Evolutionary conservation across 2,797 vertebrate species (phyloP).

Genomic region (Pangasius sanitwongsei): DNA sequence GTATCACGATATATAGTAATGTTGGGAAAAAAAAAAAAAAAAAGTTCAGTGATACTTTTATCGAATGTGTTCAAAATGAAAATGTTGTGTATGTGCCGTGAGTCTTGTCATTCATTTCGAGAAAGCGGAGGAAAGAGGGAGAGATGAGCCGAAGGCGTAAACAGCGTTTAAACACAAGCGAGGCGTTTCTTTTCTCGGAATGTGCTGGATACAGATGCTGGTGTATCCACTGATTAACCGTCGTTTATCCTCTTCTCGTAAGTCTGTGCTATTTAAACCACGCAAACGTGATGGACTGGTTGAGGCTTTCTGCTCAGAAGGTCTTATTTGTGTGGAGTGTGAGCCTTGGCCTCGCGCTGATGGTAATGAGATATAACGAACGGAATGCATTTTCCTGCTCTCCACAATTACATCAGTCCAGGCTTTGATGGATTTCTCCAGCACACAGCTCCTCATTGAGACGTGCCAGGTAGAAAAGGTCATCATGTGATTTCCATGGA

Average conservation of each 20-base stretch:
- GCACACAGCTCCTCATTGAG: background rate
- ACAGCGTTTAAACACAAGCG: background rate
- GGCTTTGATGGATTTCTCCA: conserved; percentile 13
- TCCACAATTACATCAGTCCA: background rate
- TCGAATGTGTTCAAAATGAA: too few relatives aligned
- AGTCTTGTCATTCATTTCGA: background rate
- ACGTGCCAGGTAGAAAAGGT: conserved; percentile 1
- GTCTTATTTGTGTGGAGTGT: too few relatives aligned
- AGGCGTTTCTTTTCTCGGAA: background rate
- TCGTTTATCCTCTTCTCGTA: background rate
- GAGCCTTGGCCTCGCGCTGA: background rate
- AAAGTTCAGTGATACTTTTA: too few relatives aligned
- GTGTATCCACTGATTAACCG: background rate
- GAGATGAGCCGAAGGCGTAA: background rate
- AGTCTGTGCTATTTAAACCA: background rate
- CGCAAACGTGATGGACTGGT: too few relatives aligned
- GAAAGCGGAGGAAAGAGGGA: background rate
- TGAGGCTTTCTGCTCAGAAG: background rate
- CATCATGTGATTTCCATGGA: conserved; percentile 22
- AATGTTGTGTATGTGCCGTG: background rate
- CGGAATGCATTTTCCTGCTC: background rate
- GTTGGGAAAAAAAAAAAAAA: too few relatives aligned
- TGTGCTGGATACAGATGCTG: background rate
- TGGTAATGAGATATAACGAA: background rate
- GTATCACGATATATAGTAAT: too few relatives aligned